Evolutionary conservation across 2,113 vertebrate species (phyloP), one percentile per base, ranked within the genome.

Genomic region (Pyxicephalus adspersus): DNA sequence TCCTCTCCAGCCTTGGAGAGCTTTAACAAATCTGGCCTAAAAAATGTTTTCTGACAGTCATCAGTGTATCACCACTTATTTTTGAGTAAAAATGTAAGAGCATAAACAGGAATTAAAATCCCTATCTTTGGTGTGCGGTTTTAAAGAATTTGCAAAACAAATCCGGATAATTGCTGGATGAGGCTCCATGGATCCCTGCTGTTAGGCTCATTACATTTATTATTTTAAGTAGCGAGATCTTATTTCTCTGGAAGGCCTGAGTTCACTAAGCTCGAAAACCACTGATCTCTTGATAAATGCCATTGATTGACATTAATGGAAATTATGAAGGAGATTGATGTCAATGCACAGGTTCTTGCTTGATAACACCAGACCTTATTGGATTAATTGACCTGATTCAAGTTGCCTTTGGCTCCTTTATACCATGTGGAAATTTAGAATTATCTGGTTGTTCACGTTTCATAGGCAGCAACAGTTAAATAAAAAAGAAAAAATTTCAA

Each of bases 241-340:
- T 38, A 23, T 74, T 60, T 74, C 13, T 29, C 57, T 50, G 22
- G 22, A 45, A 63, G 71, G 3, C 6, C 29, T 60, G 28, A 22
- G 3, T 38, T 61, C 29, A 45, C 31, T 18, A 45, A 61, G 28
- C 58, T 64, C 22, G n/a, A 52, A 52, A 19, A 25, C 45, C 45
- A 58, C 71, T 64, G 23, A 13, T 51, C 61, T 77, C 60, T 77
- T 4, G 16, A 64, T 52, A 64, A 61, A 45, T 76, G 4, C 38
- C 60, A 64, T 64, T 76, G 34, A 77, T 61, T 64, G 61, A 52
- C 61, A 28, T 64, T 51, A 77, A 64, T 77, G 61, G 75, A 54
- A 52, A 52, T 26, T 50, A 28, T 54, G 18, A 50, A 28, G 26
- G 68, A 54, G 26, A n/a, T 19, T 52, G 23, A 52, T 28, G 60